These are phyloP conservation scores for Tarsius wallacei DNA, from an alignment of 2,797 vertebrate genomes.

Conservation along the genomic window DNA sequence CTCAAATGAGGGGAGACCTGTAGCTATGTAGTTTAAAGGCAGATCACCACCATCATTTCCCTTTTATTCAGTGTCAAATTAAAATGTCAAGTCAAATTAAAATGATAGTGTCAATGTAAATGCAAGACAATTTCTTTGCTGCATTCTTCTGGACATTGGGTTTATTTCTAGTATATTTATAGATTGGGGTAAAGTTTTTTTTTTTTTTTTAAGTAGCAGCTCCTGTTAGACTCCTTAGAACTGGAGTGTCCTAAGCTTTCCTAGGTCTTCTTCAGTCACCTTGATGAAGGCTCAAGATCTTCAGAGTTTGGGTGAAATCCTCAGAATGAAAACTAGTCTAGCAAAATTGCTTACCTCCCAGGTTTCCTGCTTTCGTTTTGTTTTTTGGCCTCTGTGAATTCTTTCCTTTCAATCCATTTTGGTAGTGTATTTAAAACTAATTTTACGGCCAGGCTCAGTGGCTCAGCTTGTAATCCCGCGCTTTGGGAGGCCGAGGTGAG, in stretches of 20 bases:
- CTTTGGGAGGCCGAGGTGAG: too few relatives aligned
- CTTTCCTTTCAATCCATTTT: background rate
- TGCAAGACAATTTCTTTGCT: background rate
- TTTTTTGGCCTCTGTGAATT: conserved; percentile 3
- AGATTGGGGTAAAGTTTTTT: background rate
- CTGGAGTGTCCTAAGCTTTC: background rate
- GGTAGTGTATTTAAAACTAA: background rate
- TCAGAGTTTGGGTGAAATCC: background rate
- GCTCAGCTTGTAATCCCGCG: too few relatives aligned
- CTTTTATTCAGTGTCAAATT: background rate
- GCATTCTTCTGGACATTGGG: background rate
- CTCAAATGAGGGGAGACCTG: background rate
- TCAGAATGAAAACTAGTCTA: background rate
- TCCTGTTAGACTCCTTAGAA: background rate
- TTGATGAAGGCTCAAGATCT: background rate
- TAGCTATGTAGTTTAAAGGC: background rate
- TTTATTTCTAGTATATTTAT: background rate
- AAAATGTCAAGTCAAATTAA: too few relatives aligned
- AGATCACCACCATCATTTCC: background rate
- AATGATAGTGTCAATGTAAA: background rate
- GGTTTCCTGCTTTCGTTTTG: background rate
- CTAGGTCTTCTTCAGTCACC: background rate
- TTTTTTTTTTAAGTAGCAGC: too few relatives aligned
- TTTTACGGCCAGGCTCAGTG: too few relatives aligned
- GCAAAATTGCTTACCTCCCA: background rate